Conservation (phyloP, 2,113 vertebrate genomes). For the Cephalopholis sonnerati region DNA sequence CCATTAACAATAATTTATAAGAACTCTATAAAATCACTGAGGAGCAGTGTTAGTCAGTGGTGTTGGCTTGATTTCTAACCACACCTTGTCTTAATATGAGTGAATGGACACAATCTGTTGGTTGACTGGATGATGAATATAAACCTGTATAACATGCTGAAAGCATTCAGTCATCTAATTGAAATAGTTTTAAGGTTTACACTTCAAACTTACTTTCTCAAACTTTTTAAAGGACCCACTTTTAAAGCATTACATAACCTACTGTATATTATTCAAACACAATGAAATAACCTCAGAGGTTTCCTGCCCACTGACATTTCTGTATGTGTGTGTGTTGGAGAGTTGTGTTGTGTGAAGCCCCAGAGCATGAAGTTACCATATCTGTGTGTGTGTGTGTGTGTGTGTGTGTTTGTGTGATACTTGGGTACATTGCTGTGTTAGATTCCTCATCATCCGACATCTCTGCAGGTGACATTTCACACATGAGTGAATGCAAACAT, state of each 20-base stretch:
- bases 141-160: not conserved
- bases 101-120: not conserved
- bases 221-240: conserved; percentile 3
- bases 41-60: not conserved
- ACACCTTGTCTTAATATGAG: not conserved
- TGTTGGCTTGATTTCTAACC: not conserved
- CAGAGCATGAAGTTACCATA: conserved; percentile 2
- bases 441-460: conserved; percentile 15
- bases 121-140: not conserved
- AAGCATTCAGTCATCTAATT: not conserved
- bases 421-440: conserved; percentile 1
- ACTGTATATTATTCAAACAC: not conserved
- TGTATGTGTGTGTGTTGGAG: conserved; percentile 10
- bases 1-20: not conserved
- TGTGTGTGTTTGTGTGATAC: not conserved
- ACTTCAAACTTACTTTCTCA: not conserved
- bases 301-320: conserved; percentile 28
- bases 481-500: conserved; percentile 6
- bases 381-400: conserved; percentile 4
- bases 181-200: not conserved
- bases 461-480: conserved; percentile 36
- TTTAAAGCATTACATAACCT: not conserved
- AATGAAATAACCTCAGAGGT: conserved; percentile 3
- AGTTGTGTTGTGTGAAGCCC: not conserved
- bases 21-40: not conserved